These are phyloP conservation scores for Daphoenositta chrysoptera DNA, from an alignment of 2,113 vertebrate species.

Conservation along the genomic window DNA sequence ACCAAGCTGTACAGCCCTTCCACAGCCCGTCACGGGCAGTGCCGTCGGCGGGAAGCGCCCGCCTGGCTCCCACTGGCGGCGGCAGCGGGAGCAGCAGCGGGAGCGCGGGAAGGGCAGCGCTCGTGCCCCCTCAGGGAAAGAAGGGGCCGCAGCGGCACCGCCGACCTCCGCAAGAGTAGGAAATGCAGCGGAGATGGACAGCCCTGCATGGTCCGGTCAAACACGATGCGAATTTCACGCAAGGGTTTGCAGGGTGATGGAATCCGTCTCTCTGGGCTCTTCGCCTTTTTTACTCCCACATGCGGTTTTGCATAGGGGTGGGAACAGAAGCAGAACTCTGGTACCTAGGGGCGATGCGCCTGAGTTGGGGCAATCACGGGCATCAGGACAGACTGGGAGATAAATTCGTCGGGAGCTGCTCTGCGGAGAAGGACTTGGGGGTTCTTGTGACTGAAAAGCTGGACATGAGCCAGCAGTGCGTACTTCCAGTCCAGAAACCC, in stretches of 20 bases:
- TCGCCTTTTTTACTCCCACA: not conserved
- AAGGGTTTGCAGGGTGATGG: not conserved
- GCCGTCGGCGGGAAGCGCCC: not conserved
- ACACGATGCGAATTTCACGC: not conserved
- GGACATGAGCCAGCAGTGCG: not conserved
- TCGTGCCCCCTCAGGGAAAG: not conserved
- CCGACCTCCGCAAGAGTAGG: fast-evolving
- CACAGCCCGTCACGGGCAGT: not conserved
- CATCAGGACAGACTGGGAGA: not conserved
- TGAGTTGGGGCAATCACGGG: not conserved
- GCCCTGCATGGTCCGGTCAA: not conserved
- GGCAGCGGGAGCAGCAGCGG: not conserved
- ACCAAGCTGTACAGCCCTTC: not conserved
- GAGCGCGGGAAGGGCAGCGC: not conserved
- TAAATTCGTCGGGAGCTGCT: not conserved
- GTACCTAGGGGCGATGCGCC: fast-evolving
- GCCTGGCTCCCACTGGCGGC: not conserved
- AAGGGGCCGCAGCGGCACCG: not conserved
- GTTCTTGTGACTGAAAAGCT: not conserved
- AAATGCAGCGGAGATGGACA: not conserved
- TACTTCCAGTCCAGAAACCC: not conserved
- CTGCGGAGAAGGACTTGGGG: not conserved
- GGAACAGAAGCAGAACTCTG: not conserved
- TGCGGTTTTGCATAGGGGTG: fast-evolving
- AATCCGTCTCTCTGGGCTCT: not conserved